Percentiles rank a stretch among this genome's conserved stretches.
These are phyloP conservation scores for Pachypeltis micranthus DNA, from an alignment of 1,140 invertebrate genomes.

Conservation along the genomic window DNA sequence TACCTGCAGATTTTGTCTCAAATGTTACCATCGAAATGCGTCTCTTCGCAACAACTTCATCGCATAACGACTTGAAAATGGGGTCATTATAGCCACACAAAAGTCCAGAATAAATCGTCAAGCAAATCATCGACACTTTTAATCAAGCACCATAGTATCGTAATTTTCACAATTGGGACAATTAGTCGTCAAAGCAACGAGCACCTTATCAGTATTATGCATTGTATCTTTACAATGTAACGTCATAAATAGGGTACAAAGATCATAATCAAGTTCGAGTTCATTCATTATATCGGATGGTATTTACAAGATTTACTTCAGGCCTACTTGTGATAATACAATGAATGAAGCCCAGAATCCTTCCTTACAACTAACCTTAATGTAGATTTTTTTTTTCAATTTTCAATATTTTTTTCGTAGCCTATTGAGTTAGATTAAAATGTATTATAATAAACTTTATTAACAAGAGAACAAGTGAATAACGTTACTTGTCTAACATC, in stretches of 20 bases:
- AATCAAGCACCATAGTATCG: not conserved
- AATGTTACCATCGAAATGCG: too few relatives aligned
- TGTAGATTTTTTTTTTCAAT: not conserved
- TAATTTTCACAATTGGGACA: not conserved
- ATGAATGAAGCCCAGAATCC: not conserved
- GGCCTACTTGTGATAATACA: not conserved
- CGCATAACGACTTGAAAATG: too few relatives aligned
- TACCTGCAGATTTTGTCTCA: too few relatives aligned
- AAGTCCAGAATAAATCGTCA: not conserved
- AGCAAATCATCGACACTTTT: not conserved
- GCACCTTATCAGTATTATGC: not conserved
- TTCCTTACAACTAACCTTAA: not conserved
- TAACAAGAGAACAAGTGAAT: not conserved
- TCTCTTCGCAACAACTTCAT: too few relatives aligned
- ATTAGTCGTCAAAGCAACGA: not conserved
- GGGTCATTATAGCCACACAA: too few relatives aligned
- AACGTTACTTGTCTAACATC: not conserved
- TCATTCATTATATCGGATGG: not conserved
- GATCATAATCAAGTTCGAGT: not conserved
- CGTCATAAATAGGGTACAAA: not conserved
- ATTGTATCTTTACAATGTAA: not conserved
- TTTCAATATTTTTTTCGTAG: not conserved
- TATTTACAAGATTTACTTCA: not conserved
- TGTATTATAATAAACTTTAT: not conserved
- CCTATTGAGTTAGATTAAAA: not conserved